phyloP scores from a whole-genome alignment of 2,797 vertebrate genomes.

The Microctenopoma steveboyesi region DNA sequence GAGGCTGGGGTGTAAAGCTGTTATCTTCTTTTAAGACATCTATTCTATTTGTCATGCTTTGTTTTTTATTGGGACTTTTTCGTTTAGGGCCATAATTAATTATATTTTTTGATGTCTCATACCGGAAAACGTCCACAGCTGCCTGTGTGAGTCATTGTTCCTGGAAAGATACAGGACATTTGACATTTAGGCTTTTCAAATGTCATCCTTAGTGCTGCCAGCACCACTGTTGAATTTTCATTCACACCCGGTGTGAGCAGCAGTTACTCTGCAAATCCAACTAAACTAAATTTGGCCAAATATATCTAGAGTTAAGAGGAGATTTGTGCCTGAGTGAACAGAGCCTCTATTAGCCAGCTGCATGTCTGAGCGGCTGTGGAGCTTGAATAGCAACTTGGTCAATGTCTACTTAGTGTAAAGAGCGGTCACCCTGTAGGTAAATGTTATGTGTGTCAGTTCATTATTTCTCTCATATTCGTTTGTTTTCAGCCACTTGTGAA shows the following conservation, averaged over 20 bases:
- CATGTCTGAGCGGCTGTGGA: background rate
- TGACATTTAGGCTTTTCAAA: slow-evolving; percentile 27
- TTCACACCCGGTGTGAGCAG: background rate
- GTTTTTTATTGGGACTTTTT: background rate
- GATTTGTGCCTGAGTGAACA: background rate
- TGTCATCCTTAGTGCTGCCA: background rate
- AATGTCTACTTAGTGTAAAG: background rate
- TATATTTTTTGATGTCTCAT: background rate
- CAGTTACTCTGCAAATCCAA: background rate
- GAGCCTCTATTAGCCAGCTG: background rate
- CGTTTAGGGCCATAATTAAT: background rate
- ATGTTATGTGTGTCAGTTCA: background rate
- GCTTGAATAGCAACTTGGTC: background rate
- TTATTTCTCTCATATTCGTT: background rate
- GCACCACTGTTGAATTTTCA: background rate
- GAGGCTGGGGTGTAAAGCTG: background rate
- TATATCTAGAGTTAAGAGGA: background rate
- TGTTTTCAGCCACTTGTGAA: background rate
- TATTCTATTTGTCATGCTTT: background rate
- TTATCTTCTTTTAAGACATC: background rate
- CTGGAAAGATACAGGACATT: slow-evolving; percentile 18
- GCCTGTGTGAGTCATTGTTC: slow-evolving; percentile 6
- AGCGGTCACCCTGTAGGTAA: background rate
- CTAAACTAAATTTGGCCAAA: background rate
- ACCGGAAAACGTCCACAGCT: background rate